phyloP scores from a whole-genome alignment of 2,113 vertebrate species.

The Bubo blakistoni region DNA sequence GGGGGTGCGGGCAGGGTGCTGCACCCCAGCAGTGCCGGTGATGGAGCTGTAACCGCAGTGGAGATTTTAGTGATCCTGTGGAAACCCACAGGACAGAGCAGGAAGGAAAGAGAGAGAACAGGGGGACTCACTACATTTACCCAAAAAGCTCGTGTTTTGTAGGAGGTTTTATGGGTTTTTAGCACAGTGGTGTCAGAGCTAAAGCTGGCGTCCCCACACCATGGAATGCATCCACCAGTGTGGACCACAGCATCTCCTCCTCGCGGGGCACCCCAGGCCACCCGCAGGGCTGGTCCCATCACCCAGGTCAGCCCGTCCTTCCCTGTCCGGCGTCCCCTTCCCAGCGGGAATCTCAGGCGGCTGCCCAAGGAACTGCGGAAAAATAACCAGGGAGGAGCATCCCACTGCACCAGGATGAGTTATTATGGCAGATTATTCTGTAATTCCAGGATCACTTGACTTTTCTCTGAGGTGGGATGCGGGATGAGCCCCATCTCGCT shows the following conservation, averaged over 20 bases:
- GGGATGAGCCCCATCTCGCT: neutral
- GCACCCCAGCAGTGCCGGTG: neutral
- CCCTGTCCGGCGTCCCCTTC: rapidly evolving
- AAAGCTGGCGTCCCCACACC: rapidly evolving
- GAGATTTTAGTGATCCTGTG: neutral
- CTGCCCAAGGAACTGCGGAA: neutral
- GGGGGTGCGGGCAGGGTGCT: neutral
- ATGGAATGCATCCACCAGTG: no score
- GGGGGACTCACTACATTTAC: neutral
- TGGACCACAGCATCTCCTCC: neutral
- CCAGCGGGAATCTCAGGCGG: neutral
- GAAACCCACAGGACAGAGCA: neutral
- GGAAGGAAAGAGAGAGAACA: neutral
- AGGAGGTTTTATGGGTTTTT: neutral
- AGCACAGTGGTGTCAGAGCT: neutral
- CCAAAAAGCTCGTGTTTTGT: neutral
- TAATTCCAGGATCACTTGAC: neutral
- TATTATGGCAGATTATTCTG: neutral
- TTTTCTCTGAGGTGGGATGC: rapidly evolving
- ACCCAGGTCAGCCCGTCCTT: neutral
- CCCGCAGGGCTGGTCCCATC: rapidly evolving
- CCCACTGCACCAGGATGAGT: neutral
- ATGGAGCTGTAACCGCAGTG: rapidly evolving
- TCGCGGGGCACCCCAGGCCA: neutral
- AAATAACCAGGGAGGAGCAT: neutral